These are phyloP conservation scores for Pluvialis apricaria DNA, from an alignment of 2,113 vertebrate genomes.

Conservation along the genomic window DNA sequence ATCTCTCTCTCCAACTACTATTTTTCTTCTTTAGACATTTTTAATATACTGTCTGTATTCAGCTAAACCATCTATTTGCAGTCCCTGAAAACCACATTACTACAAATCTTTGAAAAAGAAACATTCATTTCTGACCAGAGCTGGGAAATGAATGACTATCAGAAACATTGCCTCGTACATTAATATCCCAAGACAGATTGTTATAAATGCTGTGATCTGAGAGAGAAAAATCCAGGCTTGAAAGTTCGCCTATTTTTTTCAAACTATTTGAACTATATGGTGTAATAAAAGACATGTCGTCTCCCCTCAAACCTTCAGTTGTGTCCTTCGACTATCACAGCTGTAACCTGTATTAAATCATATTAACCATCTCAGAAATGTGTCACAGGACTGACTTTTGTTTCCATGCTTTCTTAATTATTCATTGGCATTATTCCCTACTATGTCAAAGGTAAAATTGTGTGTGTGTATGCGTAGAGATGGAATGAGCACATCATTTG, in stretches of 20 bases:
- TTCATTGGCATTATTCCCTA: neutral
- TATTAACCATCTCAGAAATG: neutral
- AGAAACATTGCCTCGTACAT: neutral
- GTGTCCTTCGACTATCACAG: neutral
- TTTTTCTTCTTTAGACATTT: neutral
- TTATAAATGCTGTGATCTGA: slow-evolving; percentile 1
- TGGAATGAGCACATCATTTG: neutral
- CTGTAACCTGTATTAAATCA: neutral
- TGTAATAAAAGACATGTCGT: neutral
- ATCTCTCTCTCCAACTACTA: neutral
- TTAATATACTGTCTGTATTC: neutral
- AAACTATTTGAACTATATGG: neutral
- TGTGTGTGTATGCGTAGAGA: neutral
- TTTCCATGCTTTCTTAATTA: slow-evolving; percentile 41
- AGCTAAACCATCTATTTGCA: neutral
- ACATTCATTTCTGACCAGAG: slow-evolving; percentile 15
- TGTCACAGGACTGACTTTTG: neutral
- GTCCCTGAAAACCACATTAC: slow-evolving; percentile 10
- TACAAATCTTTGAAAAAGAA: slow-evolving; percentile 6
- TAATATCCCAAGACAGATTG: neutral
- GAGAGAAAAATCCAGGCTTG: neutral
- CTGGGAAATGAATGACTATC: neutral
- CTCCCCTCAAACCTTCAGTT: neutral
- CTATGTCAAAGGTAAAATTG: neutral
- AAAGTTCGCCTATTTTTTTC: neutral